phyloP scores from a whole-genome alignment of 2,888 invertebrate species.

The Lymantria monacha region DNA sequence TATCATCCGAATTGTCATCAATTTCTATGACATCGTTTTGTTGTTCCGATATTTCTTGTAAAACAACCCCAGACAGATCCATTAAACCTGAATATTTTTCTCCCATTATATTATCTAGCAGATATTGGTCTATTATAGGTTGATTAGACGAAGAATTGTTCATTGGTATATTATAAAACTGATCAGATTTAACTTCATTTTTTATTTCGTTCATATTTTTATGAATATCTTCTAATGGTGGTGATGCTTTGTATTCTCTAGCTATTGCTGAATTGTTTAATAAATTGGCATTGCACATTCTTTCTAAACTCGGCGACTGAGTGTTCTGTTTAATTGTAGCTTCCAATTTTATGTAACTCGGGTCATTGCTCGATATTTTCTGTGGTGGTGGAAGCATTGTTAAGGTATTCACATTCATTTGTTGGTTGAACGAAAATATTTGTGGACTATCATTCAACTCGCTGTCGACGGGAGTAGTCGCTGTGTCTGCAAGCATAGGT shows the following conservation, averaged over 20 bases:
- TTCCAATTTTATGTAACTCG: conserved; percentile 75
- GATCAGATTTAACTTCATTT: conserved; percentile 72
- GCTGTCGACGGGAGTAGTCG: conserved; percentile 59
- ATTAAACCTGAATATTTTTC: conserved; percentile 66
- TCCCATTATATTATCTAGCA: conserved; percentile 70
- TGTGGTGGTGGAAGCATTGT: conserved; percentile 64
- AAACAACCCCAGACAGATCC: conserved; percentile 58
- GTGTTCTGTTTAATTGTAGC: conserved; percentile 74
- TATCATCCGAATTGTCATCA: conserved; percentile 75
- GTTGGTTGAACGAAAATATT: conserved; percentile 70
- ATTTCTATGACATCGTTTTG: conserved; percentile 75
- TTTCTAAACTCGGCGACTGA: conserved; percentile 69
- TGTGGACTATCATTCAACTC: conserved; percentile 56
- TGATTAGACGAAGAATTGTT: conserved; percentile 55
- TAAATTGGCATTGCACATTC: conserved; percentile 71
- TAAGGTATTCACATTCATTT: conserved; percentile 65
- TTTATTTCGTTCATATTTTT: conserved; percentile 74
- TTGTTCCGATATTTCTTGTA: conserved; percentile 59
- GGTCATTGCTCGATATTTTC: conserved; percentile 66
- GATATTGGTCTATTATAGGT: conserved; percentile 66
- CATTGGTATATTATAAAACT: conserved; percentile 62
- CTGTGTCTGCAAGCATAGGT: conserved; percentile 53
- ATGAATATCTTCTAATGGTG: conserved; percentile 71
- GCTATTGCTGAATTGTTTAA: conserved; percentile 56
- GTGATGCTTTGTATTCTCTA: conserved; percentile 72